These are phyloP conservation scores for Pandemis corylana DNA, from an alignment of 2,888 invertebrate species.

Conservation along the genomic window DNA sequence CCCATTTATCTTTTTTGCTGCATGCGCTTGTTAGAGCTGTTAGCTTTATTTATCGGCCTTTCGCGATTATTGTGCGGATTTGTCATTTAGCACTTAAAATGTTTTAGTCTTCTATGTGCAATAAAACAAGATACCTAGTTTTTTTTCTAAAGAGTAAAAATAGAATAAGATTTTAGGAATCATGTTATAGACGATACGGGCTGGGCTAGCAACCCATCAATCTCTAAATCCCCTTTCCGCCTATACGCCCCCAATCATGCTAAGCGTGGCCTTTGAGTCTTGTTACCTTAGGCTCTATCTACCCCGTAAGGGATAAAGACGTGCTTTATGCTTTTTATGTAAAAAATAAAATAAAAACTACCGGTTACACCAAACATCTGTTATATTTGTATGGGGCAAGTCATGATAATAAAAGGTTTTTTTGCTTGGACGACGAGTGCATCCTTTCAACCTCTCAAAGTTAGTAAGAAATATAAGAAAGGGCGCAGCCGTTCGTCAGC, in stretches of 20 bases:
- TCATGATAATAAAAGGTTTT: slow-evolving; percentile 58
- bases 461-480: slow-evolving; percentile 11
- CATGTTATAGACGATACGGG: too few relatives aligned
- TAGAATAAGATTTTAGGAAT: too few relatives aligned
- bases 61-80: neutral
- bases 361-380: slow-evolving; percentile 61
- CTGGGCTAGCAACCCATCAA: too few relatives aligned
- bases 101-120: neutral
- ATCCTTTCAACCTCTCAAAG: slow-evolving; percentile 49
- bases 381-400: slow-evolving; percentile 53
- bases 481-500: slow-evolving; percentile 48
- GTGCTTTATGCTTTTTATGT: too few relatives aligned
- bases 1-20: slow-evolving; percentile 33
- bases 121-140: too few relatives aligned
- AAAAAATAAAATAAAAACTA: slow-evolving; percentile 48
- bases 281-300: too few relatives aligned
- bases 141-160: too few relatives aligned
- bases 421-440: slow-evolving; percentile 57
- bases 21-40: slow-evolving; percentile 22
- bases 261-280: too few relatives aligned
- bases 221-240: too few relatives aligned
- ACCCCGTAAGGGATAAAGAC: too few relatives aligned
- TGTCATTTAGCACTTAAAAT: neutral
- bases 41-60: slow-evolving; percentile 31
- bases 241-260: too few relatives aligned